Base-by-base conservation (phyloP, 2,888 invertebrate genomes). In the Melieria picta region DNA sequence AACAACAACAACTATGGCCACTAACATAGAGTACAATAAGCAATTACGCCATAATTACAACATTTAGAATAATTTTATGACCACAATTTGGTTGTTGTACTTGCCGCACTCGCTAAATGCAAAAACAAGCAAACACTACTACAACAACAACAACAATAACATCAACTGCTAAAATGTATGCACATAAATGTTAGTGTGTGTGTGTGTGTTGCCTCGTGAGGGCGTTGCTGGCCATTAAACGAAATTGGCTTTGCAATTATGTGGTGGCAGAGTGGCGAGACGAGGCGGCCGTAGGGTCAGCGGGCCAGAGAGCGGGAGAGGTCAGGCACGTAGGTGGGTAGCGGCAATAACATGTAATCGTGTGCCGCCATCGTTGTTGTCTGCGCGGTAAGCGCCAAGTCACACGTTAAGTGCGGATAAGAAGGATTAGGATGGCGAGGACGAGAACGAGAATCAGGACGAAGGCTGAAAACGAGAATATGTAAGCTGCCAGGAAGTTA, bases 231-330 rank as follows among this genome's bases (percentile, higher is more conserved):
- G 43, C 61, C 45, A 43, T 61, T 61, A 61, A 61, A 13, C 45
- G 45, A 43, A 61, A 61, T 61, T 61, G 45, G 46, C 61, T 45
- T 58, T 16, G 16, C 58, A 58, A 58, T 58, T 16, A 58, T 58
- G 58, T 7, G 58, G 58, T 42, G 30, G 30, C 30, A 30, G 30
- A 30, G 30, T 30, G 30, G 30, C 30, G 30, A 30, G 30, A 30
- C 30, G 30, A 30, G 30, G 30, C 30, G 30, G 3, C 3, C 30
- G 30, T 30, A 10, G 50, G 7, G 50, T 50, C 9, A 10, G 50
- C 11, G 50, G 7, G 3, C 11, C 9, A 10, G 3, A 10, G 50
- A 10, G 50, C 11, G 1, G 50, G 3, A 10, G 50, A 13, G 13
- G 52, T 11, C 13, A 4, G 5, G 52, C 52, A 52, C 10, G 52